Percentiles rank a stretch among this genome's conserved stretches.
Evolutionary conservation across 2,113 vertebrate species (phyloP).

Genomic region (Cyanoliseus patagonus): DNA sequence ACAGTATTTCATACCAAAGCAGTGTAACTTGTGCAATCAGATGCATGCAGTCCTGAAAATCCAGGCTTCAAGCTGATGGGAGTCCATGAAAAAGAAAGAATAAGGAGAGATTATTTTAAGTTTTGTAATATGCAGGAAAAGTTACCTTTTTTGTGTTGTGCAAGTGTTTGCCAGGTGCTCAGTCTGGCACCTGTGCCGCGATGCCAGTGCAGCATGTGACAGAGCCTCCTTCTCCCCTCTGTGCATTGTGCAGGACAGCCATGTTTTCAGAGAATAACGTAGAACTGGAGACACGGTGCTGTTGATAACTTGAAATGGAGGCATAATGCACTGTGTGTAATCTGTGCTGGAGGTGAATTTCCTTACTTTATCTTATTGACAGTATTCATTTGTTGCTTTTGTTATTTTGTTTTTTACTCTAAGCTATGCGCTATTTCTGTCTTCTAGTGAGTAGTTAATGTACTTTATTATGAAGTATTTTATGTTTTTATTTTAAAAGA

Average conservation of each 20-base stretch:
- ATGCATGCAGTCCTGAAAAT: background rate
- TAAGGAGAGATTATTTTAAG: background rate
- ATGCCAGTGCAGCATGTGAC: background rate
- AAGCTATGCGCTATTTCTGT: background rate
- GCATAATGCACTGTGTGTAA: background rate
- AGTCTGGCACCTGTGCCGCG: rapidly evolving
- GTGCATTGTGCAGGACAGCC: background rate
- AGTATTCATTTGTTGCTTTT: background rate
- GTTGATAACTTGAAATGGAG: background rate
- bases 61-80: background rate
- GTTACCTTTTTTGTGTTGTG: background rate
- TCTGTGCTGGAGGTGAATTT: background rate
- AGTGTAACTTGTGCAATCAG: background rate
- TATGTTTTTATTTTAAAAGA: background rate
- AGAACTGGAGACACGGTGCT: background rate
- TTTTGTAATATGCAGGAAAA: background rate
- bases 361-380: background rate
- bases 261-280: background rate
- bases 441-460: background rate
- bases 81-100: background rate
- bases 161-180: background rate
- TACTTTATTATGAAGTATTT: background rate
- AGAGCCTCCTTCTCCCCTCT: background rate
- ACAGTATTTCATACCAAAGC: background rate
- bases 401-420: background rate